These are phyloP conservation scores for Sorex fumeus DNA, from an alignment of 2,113 vertebrate genomes.

Conservation along the genomic window DNA sequence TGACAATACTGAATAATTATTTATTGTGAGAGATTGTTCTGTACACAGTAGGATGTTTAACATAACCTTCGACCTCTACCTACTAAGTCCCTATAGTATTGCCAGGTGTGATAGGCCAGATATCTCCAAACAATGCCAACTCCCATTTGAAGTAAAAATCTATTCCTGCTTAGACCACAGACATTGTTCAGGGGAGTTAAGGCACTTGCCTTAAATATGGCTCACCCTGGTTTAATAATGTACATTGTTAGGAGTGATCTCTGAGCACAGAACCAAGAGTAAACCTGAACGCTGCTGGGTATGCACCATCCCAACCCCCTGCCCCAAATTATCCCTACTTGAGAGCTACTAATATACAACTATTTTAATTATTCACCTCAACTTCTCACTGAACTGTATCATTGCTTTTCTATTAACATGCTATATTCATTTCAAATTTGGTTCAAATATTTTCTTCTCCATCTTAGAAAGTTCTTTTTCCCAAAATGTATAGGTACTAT, in stretches of 20 bases:
- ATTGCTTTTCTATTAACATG: neutral
- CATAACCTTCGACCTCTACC: neutral
- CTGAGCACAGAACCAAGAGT: neutral
- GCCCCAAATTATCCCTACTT: neutral
- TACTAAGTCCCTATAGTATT: neutral
- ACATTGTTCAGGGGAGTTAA: no score
- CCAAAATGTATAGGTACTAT: neutral
- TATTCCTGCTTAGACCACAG: no score
- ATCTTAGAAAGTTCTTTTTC: neutral
- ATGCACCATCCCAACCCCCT: no score
- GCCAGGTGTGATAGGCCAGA: neutral
- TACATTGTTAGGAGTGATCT: no score
- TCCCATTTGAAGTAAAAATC: no score
- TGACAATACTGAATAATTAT: neutral
- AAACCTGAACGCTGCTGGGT: neutral
- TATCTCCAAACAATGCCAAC: no score
- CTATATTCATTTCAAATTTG: neutral
- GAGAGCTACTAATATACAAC: neutral
- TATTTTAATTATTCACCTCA: neutral
- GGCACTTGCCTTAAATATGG: no score
- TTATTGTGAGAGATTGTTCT: neutral
- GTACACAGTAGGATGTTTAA: neutral
- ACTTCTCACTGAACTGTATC: neutral
- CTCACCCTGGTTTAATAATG: no score
- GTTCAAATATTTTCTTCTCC: conserved; percentile 27